A percentile compares a stretch with the other conserved stretches of the same genome.
phyloP scores from a whole-genome alignment of 1,140 invertebrate genomes.

The Parasteatoda tepidariorum region DNA sequence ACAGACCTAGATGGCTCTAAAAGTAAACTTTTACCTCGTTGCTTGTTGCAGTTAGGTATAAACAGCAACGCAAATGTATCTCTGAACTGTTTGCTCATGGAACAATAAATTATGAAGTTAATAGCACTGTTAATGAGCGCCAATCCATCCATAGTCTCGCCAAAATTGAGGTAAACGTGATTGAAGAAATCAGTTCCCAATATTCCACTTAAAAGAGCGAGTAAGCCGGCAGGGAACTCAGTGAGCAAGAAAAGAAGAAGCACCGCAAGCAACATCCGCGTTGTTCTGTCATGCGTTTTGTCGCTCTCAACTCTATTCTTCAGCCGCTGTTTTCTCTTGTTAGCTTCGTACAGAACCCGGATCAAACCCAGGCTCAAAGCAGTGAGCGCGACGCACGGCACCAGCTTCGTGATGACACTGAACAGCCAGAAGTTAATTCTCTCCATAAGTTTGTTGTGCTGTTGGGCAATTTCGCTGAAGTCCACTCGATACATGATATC shows the following conservation, averaged over 20 bases:
- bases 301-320: slow-evolving; percentile 43
- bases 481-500: slow-evolving; percentile 71
- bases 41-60: slow-evolving; percentile 42
- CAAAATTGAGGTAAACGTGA: slow-evolving; percentile 80
- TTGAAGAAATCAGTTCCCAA: slow-evolving; percentile 79
- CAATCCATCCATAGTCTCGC: slow-evolving; percentile 86
- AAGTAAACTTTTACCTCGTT: not conserved
- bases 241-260: slow-evolving; percentile 72
- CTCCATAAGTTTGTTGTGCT: slow-evolving; percentile 73
- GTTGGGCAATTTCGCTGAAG: slow-evolving; percentile 72
- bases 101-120: slow-evolving; percentile 94
- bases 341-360: slow-evolving; percentile 72
- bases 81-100: slow-evolving; percentile 94
- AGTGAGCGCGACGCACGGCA: slow-evolving; percentile 85
- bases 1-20: slow-evolving; percentile 32
- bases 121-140: slow-evolving; percentile 91
- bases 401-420: slow-evolving; percentile 83
- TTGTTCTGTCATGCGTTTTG: slow-evolving; percentile 77
- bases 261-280: slow-evolving; percentile 89
- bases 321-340: slow-evolving; percentile 72
- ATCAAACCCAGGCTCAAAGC: slow-evolving; percentile 84
- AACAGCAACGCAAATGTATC: slow-evolving; percentile 85
- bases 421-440: slow-evolving; percentile 89
- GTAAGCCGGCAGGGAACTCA: slow-evolving; percentile 82
- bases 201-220: slow-evolving; percentile 80